Evolutionary conservation across 2,797 vertebrate genomes (phyloP).

Genomic region (Mastacembelus armatus): DNA sequence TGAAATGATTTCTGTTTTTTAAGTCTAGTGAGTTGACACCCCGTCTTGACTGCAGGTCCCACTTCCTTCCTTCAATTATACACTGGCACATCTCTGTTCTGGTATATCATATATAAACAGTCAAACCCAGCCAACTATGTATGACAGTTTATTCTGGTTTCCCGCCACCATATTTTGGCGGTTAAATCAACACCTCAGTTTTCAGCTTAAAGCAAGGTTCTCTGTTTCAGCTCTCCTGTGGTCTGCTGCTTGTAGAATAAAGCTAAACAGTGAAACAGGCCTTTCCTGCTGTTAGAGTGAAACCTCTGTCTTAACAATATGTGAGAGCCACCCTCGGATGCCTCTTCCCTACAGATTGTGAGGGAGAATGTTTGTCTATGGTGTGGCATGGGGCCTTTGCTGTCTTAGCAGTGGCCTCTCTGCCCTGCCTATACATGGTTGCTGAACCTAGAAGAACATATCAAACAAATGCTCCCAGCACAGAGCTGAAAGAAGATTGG

Average conservation of each 20-base stretch:
- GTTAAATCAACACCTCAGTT: constrained; percentile 51
- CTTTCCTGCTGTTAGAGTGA: constrained; percentile 61
- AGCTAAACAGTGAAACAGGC: constrained; percentile 36
- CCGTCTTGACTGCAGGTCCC: constrained; percentile 9
- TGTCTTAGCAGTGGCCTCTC: constrained; percentile 60
- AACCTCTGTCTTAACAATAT: constrained; percentile 63
- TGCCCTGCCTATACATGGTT: constrained; percentile 46
- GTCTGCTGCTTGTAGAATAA: constrained; percentile 45
- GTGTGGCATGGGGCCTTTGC: constrained; percentile 66
- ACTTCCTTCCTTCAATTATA: constrained; percentile 29
- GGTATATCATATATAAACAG: constrained; percentile 29
- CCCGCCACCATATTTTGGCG: constrained; percentile 36
- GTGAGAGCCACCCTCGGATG: constrained; percentile 54
- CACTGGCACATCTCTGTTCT: constrained; percentile 20
- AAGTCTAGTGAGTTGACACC: constrained; percentile 1
- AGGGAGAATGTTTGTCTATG: constrained; percentile 77
- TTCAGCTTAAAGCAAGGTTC: constrained; percentile 22
- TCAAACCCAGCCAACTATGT: constrained; percentile 46
- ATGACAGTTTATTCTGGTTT: constrained; percentile 58
- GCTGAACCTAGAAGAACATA: constrained; percentile 70
- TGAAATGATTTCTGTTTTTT: constrained; percentile 16
- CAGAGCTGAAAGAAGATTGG: constrained; percentile 51
- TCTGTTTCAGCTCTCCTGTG: constrained; percentile 29
- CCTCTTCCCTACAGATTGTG: constrained; percentile 64
- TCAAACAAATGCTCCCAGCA: constrained; percentile 76